Evolutionary conservation across 2,888 invertebrate genomes (phyloP).

Genomic region (Rotaria macrura): DNA sequence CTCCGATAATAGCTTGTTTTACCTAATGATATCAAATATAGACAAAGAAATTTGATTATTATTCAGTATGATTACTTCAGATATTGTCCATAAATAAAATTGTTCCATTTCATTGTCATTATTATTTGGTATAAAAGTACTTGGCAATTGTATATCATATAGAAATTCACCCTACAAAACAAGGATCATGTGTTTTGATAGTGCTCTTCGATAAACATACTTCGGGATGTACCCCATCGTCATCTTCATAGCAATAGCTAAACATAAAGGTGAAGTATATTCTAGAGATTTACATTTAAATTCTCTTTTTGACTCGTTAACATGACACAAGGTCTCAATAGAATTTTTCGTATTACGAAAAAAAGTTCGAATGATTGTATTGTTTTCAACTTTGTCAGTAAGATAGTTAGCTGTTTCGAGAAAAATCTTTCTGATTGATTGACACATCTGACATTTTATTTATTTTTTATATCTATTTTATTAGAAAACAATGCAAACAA

Average conservation of each 20-base stretch:
- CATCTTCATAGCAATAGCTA: background rate
- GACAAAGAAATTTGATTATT: background rate
- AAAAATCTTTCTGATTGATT: too few relatives aligned
- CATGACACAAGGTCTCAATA: too few relatives aligned
- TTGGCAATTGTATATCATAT: constrained; percentile 77
- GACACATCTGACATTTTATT: too few relatives aligned
- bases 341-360: too few relatives aligned
- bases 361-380: too few relatives aligned
- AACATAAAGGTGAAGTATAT: background rate
- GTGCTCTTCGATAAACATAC: background rate
- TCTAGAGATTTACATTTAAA: too few relatives aligned
- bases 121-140: constrained; percentile 78
- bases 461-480: too few relatives aligned
- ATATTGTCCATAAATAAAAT: constrained; percentile 71
- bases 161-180: constrained; percentile 65
- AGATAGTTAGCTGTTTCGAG: too few relatives aligned
- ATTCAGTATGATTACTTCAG: constrained; percentile 54
- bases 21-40: constrained; percentile 38
- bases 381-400: too few relatives aligned
- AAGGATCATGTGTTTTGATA: background rate
- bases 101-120: constrained; percentile 85
- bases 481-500: too few relatives aligned
- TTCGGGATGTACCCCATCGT: background rate
- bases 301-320: too few relatives aligned
- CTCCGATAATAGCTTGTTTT: constrained; percentile 63